Evolutionary conservation across 2,888 invertebrate species (phyloP).

Genomic region (Oligia fasciuncula): DNA sequence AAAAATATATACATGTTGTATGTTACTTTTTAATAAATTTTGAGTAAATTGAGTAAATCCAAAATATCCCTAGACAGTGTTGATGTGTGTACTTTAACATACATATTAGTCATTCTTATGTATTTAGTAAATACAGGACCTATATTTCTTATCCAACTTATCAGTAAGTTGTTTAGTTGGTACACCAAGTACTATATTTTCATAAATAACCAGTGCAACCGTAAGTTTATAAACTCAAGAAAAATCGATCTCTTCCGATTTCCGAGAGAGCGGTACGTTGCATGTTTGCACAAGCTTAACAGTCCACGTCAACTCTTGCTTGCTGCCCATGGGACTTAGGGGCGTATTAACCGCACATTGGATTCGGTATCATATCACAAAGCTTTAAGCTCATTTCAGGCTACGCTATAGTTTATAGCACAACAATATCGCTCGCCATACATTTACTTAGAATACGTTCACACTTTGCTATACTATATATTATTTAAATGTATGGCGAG

Average conservation of each 20-base stretch:
- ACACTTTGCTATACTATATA: no score
- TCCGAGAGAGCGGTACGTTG: conserved; percentile 11
- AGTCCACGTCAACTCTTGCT: conserved; percentile 28
- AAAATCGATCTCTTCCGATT: conserved; percentile 29
- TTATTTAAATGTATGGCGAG: no score
- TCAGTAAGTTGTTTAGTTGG: background rate
- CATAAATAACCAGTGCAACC: background rate
- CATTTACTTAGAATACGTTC: no score
- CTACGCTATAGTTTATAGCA: no score
- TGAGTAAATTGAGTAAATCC: no score
- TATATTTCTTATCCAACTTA: background rate
- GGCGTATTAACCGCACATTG: conserved; percentile 23
- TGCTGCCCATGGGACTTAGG: conserved; percentile 31
- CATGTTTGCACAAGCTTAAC: conserved; percentile 24
- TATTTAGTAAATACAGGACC: background rate
- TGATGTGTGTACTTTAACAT: no score
- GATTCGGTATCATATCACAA: background rate
- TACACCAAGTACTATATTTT: background rate
- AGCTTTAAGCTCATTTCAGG: background rate
- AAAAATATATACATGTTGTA: no score
- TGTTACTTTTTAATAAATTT: no score
- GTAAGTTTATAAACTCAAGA: background rate
- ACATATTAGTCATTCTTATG: no score
- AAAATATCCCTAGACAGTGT: no score
- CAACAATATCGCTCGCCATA: no score